These are phyloP conservation scores for Adelognathus sp. DNA, from an alignment of 2,888 invertebrate species.

Conservation along the genomic window DNA sequence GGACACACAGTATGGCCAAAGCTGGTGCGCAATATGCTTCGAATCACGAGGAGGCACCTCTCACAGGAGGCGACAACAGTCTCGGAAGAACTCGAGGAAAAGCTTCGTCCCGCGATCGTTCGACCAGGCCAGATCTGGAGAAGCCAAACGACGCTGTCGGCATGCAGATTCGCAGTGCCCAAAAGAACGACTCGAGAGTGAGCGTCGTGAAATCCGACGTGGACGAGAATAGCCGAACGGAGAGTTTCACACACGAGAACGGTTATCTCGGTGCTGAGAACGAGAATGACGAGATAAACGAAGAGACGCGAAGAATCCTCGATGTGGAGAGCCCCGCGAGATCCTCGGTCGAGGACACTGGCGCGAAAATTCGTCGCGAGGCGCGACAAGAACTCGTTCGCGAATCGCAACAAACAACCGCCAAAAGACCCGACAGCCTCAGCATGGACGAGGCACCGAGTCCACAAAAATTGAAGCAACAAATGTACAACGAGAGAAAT, in stretches of 20 bases:
- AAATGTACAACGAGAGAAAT: slow-evolving; percentile 59
- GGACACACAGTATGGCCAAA: slow-evolving; percentile 45
- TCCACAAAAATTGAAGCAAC: slow-evolving; percentile 65
- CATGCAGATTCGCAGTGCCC: background rate
- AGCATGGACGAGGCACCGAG: slow-evolving; percentile 63
- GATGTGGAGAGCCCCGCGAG: slow-evolving; percentile 31
- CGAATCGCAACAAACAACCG: slow-evolving; percentile 54
- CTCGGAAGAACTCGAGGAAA: background rate
- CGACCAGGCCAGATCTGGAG: background rate
- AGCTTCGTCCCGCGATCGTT: background rate
- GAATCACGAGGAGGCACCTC: background rate
- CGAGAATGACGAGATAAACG: slow-evolving; percentile 39
- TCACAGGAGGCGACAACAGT: background rate
- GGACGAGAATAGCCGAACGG: background rate
- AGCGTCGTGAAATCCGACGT: background rate
- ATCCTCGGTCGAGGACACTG: slow-evolving; percentile 17
- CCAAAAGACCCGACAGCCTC: slow-evolving; percentile 66
- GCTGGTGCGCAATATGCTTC: background rate
- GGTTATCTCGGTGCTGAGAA: background rate
- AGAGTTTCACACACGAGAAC: background rate
- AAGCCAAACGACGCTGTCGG: background rate
- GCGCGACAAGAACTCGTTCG: slow-evolving; percentile 59
- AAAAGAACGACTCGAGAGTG: background rate
- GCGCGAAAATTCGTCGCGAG: slow-evolving; percentile 69
- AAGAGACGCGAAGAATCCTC: background rate